These are phyloP conservation scores for Drosophila setosimentum DNA, from an alignment of 2,888 invertebrate species.

Conservation along the genomic window DNA sequence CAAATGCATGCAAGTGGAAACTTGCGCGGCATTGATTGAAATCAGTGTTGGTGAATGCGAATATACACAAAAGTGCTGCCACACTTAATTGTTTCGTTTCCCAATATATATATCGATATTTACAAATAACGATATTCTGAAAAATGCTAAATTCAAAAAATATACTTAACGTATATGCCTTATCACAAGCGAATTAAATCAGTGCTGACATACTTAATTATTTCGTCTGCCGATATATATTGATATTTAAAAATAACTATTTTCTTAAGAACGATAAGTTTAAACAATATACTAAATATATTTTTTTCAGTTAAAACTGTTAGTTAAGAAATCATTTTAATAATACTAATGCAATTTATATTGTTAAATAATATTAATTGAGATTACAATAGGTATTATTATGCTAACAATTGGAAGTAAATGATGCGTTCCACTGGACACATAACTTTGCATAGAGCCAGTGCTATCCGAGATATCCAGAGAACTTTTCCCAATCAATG, in stretches of 20 bases:
- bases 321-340: neutral
- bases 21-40: slow-evolving; percentile 41
- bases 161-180: neutral
- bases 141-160: neutral
- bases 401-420: neutral
- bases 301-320: neutral
- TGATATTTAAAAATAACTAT: neutral
- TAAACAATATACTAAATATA: neutral
- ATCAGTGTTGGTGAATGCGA: slow-evolving; percentile 23
- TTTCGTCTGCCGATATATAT: neutral
- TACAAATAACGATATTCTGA: neutral
- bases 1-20: slow-evolving; percentile 11
- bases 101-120: slow-evolving; percentile 8
- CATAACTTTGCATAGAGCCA: slow-evolving; percentile 77
- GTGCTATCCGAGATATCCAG: slow-evolving; percentile 29
- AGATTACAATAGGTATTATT: slow-evolving; percentile 6
- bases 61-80: neutral
- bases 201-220: slow-evolving; percentile 7
- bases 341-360: neutral
- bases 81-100: neutral
- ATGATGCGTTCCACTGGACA: slow-evolving; percentile 25
- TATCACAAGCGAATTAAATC: neutral
- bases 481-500: slow-evolving; percentile 37
- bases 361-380: neutral
- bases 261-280: neutral